Base-by-base conservation (phyloP, 2,113 vertebrate species). In the Kryptolebias marmoratus region DNA sequence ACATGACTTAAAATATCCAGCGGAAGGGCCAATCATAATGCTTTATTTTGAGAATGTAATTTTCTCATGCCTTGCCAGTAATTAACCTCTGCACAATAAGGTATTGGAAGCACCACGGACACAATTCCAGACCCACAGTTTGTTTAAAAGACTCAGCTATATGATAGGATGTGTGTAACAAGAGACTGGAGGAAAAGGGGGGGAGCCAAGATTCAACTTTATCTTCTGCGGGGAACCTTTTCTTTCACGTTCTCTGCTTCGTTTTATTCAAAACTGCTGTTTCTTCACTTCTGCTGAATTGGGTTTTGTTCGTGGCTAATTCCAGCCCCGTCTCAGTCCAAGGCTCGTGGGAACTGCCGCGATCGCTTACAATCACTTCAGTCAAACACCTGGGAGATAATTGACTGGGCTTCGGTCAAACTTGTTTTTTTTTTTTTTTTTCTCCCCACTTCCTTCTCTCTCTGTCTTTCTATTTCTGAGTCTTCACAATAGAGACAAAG, bases 21-120 rank as follows among this genome's bases (percentile, higher is more conserved):
- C 72, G 52, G 86, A 89, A 78, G 88, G 90, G 85, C 91, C 92
- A 93, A 92, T 94, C 91, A 89, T 90, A 91, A 90, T 87, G 88
- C 91, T 91, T 93, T 93, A 93, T 93, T 94, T 93, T 93, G 92
- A 93, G 92, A 92, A 93, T 93, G 92, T 94, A 91, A 94, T 94
- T 94, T 94, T 90, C 92, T 92, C 90, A 92, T 90, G 91, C 81
- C 91, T 92, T 73, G 92, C 91, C 92, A 93, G 93, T 94, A 95
- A 95, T 94, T 94, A 95, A 95, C 94, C 94, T 93, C 86, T 73
- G 89, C 85, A 93, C 92, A 94, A 91, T 94, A 93, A 90, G 89
- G 91, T 91, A 94, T 89, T 93, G 91, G 91, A 94, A 88, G 85
- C 88, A 57, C 76, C 78, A 81, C 90, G 89, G 91, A 91, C 89